Conservation (phyloP, 53 echinoderm and acorn worm species). For the Paelopatides confundens region DNA sequence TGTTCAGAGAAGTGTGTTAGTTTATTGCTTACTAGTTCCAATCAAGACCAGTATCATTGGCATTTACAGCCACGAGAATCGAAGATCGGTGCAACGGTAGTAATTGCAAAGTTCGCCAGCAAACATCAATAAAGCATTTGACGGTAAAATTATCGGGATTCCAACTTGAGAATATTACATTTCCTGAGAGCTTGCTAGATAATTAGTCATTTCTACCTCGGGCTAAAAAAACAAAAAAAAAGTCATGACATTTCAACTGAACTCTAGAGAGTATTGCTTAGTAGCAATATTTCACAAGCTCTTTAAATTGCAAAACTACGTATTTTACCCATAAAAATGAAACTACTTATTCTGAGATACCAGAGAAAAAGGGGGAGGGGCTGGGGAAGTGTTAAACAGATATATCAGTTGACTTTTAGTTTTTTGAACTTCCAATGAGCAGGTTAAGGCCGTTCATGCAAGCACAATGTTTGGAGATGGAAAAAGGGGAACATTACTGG, state of each 20-base stretch:
- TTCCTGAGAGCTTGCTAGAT: neutral
- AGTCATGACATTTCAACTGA: neutral
- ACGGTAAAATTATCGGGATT: neutral
- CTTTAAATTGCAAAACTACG: too few relatives aligned
- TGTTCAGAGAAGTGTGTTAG: neutral
- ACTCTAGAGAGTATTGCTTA: too few relatives aligned
- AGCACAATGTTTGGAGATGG: too few relatives aligned
- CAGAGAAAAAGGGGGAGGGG: too few relatives aligned
- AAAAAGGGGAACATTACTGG: too few relatives aligned
- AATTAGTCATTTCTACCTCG: neutral
- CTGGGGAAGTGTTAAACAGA: too few relatives aligned
- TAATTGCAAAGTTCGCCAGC: neutral
- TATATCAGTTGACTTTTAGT: too few relatives aligned
- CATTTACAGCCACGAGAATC: neutral
- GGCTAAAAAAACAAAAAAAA: neutral
- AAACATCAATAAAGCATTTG: neutral
- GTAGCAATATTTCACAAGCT: too few relatives aligned
- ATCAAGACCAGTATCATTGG: neutral
- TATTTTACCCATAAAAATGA: too few relatives aligned
- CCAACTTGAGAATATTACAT: neutral
- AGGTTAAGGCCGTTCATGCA: too few relatives aligned
- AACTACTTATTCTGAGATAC: too few relatives aligned
- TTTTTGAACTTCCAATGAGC: too few relatives aligned
- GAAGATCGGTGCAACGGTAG: neutral
- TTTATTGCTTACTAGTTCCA: neutral